phyloP scores from a whole-genome alignment of 2,113 vertebrate genomes.

The Jaculus jaculus region DNA sequence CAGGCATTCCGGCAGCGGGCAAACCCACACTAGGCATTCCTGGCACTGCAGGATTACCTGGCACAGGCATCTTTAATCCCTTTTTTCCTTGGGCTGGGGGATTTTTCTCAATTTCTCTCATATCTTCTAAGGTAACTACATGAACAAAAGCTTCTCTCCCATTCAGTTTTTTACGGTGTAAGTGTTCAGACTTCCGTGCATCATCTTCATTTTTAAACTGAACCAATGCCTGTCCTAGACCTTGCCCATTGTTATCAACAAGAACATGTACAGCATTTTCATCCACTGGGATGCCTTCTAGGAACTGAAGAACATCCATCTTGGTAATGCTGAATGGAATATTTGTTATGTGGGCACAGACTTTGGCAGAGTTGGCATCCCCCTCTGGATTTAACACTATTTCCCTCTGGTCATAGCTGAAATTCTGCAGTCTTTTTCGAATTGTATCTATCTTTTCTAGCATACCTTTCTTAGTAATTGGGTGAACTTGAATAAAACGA shows the following conservation, averaged over 20 bases:
- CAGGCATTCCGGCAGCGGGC: not conserved
- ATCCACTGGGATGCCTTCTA: constrained; percentile 94
- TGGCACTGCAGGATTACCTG: constrained; percentile 84
- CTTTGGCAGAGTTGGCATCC: constrained; percentile 84
- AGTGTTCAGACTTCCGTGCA: constrained; percentile 94
- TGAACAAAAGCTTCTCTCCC: constrained; percentile 97
- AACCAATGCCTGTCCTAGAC: constrained; percentile 96
- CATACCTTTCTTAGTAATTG: constrained; percentile 97
- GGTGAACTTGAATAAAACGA: constrained; percentile 98
- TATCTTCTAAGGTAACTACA: constrained; percentile 93
- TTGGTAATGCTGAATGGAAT: constrained; percentile 97
- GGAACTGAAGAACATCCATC: constrained; percentile 94
- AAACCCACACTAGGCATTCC: constrained; percentile 74
- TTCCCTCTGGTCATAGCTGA: constrained; percentile 92
- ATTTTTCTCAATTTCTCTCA: constrained; percentile 97
- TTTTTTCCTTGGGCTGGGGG: constrained; percentile 95
- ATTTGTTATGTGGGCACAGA: constrained; percentile 96
- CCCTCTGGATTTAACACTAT: constrained; percentile 88
- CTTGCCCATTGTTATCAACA: constrained; percentile 93
- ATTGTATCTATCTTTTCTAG: constrained; percentile 96
- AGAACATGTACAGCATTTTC: constrained; percentile 95
- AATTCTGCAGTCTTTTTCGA: constrained; percentile 93
- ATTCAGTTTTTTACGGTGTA: constrained; percentile 97
- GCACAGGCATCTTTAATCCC: constrained; percentile 88
- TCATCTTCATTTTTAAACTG: constrained; percentile 97